Conservation (phyloP, 2,888 invertebrate species). For the Heteromyza rotundicornis region DNA sequence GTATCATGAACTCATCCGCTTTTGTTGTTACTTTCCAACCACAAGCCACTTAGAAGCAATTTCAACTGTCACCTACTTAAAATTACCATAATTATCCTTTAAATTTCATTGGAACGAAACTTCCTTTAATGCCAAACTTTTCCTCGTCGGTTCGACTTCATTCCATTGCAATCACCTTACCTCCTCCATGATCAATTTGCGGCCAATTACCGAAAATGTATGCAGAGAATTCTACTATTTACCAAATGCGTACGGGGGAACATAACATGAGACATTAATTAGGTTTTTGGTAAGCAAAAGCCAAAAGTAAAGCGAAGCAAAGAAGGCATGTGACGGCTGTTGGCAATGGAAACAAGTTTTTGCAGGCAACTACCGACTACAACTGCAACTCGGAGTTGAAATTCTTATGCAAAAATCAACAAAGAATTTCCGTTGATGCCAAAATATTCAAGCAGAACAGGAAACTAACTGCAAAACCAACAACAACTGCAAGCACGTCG, state of each 20-base stretch:
- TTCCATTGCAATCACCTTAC: too few species aligned
- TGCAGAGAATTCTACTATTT: neutral
- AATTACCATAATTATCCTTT: constrained; percentile 19
- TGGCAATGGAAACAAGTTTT: neutral
- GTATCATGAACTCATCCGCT: too few species aligned
- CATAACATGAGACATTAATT: neutral
- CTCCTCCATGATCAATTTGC: constrained; percentile 21
- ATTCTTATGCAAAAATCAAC: constrained; percentile 17
- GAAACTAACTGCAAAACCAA: too few species aligned
- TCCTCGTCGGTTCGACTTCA: too few species aligned
- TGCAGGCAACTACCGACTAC: neutral
- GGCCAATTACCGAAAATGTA: constrained; percentile 25
- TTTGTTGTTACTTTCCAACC: too few species aligned
- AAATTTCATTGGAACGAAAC: neutral
- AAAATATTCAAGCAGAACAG: constrained; percentile 13
- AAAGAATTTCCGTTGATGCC: neutral
- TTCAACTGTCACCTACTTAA: constrained; percentile 20
- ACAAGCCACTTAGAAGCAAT: constrained; percentile 10
- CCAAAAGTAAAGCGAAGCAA: too few species aligned
- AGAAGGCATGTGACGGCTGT: too few species aligned
- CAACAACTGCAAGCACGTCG: neutral
- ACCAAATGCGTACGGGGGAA: constrained; percentile 3
- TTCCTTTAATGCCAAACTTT: too few species aligned
- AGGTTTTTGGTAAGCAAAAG: neutral
- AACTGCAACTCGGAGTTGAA: neutral